Evolutionary conservation across 1,140 invertebrate genomes (phyloP).

Genomic region (Anagrus nilaparvatae): DNA sequence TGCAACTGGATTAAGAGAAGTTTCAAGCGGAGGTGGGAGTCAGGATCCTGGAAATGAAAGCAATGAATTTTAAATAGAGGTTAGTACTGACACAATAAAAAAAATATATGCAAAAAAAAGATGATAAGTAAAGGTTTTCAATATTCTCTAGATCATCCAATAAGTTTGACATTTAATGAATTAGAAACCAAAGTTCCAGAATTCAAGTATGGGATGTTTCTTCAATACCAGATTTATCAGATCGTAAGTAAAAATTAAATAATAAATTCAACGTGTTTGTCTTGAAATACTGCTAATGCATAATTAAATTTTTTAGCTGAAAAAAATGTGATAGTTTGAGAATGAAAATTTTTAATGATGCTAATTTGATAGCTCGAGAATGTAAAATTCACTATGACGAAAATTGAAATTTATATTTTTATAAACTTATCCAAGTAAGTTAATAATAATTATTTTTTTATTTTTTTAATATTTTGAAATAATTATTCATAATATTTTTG

Average conservation of each 20-base stretch:
- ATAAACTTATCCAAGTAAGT: no score
- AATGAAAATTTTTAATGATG: no score
- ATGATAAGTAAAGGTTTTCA: constrained; percentile 1
- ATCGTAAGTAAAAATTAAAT: constrained; percentile 46
- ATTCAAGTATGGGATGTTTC: constrained; percentile 80
- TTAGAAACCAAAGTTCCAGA: constrained; percentile 47
- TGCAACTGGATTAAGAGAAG: constrained; percentile 10
- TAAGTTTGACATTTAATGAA: constrained; percentile 24
- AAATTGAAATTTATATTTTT: no score
- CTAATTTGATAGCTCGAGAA: no score
- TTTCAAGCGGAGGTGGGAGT: constrained; percentile 13
- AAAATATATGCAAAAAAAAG: neutral
- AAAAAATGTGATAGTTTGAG: constrained; percentile 74
- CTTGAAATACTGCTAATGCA: constrained; percentile 10
- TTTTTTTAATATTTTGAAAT: no score
- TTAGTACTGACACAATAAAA: no score
- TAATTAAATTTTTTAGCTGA: constrained; percentile 40
- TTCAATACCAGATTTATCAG: constrained; percentile 61
- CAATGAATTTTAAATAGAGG: constrained; percentile 26
- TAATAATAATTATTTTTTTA: no score
- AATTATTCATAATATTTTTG: no score
- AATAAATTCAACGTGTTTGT: no score
- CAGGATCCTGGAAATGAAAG: constrained; percentile 25
- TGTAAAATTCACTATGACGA: constrained; percentile 83
- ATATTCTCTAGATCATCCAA: constrained; percentile 23